Evolutionary conservation across 2,888 invertebrate species (phyloP).

Genomic region (Cosmia trapezina): DNA sequence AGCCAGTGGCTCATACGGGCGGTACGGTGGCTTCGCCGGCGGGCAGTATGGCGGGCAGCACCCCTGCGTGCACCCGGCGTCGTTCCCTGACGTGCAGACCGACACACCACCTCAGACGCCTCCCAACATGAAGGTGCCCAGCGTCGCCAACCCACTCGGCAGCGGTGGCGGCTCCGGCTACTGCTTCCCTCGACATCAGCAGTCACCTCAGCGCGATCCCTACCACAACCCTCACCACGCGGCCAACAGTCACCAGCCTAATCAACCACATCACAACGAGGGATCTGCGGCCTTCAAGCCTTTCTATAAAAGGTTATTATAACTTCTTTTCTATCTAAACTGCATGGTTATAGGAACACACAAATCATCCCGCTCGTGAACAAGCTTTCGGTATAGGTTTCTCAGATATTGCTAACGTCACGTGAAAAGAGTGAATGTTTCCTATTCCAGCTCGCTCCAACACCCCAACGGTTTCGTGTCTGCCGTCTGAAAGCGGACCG

Average conservation of each 20-base stretch:
- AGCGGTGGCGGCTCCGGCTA: conserved; percentile 91
- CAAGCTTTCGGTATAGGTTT: conserved; percentile 51
- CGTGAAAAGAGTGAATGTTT: conserved; percentile 84
- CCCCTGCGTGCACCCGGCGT: conserved; percentile 92
- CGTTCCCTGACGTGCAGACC: conserved; percentile 96
- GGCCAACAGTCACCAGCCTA: conserved; percentile 86
- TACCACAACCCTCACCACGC: conserved; percentile 90
- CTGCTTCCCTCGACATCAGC: conserved; percentile 88
- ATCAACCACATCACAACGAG: conserved; percentile 89
- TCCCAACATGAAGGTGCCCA: conserved; percentile 97
- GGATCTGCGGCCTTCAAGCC: conserved; percentile 95
- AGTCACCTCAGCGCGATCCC: conserved; percentile 90
- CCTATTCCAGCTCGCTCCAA: conserved; percentile 92
- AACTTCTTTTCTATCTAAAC: conserved; percentile 4
- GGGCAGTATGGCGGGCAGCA: conserved; percentile 90
- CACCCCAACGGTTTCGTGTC: conserved; percentile 94
- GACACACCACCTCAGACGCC: conserved; percentile 98
- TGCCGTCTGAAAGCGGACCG: conserved; percentile 92
- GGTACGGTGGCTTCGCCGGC: conserved; percentile 93
- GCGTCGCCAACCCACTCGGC: conserved; percentile 93
- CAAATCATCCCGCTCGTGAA: conserved; percentile 38
- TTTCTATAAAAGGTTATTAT: conserved; percentile 96
- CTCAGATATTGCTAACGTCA: conserved; percentile 70
- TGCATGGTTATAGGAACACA: conserved; percentile 35
- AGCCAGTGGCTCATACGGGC: conserved; percentile 90